A percentile compares a stretch with the other conserved stretches of the same genome.
Evolutionary conservation across 1,140 invertebrate genomes (phyloP).

Genomic region (Hyles vespertilio): DNA sequence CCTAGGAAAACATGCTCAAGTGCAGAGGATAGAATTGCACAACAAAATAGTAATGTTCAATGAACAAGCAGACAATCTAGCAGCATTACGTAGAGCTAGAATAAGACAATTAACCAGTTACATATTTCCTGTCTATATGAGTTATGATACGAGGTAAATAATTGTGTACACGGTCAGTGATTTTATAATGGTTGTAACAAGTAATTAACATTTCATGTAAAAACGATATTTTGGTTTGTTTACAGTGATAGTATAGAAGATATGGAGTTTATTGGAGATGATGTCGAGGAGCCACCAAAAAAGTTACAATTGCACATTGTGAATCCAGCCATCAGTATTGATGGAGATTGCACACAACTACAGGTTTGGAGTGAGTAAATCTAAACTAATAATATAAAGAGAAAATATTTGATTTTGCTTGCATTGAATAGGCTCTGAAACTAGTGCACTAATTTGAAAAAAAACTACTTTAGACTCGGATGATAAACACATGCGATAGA

Average conservation of each 20-base stretch:
- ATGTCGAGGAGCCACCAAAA: constrained; percentile 81
- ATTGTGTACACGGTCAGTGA: too few relatives aligned
- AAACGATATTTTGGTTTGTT: constrained; percentile 7
- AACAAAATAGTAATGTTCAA: constrained; percentile 72
- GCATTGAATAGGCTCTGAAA: too few relatives aligned
- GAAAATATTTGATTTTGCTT: background rate
- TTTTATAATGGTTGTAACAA: too few relatives aligned
- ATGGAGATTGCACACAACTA: constrained; percentile 87
- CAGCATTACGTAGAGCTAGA: constrained; percentile 78
- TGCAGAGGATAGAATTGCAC: constrained; percentile 73
- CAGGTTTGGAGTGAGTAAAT: constrained; percentile 76
- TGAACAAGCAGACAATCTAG: constrained; percentile 77
- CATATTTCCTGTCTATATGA: constrained; percentile 84
- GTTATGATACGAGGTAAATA: constrained; percentile 57
- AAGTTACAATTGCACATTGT: constrained; percentile 84
- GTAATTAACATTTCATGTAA: too few relatives aligned
- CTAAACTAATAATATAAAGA: background rate
- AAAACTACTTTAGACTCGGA: too few relatives aligned
- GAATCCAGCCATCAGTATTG: constrained; percentile 84
- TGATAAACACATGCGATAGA: too few relatives aligned
- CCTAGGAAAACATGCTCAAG: constrained; percentile 76
- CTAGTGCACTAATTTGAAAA: too few relatives aligned
- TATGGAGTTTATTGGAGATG: constrained; percentile 80
- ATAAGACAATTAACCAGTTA: constrained; percentile 83
- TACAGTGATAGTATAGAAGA: constrained; percentile 73